These are phyloP conservation scores for Colius striatus DNA, from an alignment of 2,113 vertebrate genomes.

Conservation along the genomic window DNA sequence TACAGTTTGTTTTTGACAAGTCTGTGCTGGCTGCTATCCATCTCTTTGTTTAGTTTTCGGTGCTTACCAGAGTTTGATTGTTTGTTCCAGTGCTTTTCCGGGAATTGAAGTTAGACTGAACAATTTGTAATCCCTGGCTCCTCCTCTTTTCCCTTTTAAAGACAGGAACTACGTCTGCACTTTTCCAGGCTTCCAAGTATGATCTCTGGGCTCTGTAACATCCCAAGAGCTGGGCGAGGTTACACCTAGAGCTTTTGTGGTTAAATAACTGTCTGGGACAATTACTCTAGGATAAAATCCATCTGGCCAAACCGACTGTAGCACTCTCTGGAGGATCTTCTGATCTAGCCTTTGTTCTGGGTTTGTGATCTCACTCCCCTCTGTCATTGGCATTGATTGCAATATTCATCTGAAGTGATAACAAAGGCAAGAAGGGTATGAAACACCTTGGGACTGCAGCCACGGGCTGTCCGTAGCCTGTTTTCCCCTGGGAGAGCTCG, in stretches of 20 bases:
- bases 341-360: neutral
- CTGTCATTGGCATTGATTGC: neutral
- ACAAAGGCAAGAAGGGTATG: neutral
- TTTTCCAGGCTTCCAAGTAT: slow-evolving; percentile 32
- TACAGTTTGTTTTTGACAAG: slow-evolving; percentile 33
- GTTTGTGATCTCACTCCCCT: neutral
- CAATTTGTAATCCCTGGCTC: slow-evolving; percentile 55
- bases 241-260: neutral
- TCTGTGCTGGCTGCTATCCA: slow-evolving; percentile 28
- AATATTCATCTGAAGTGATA: neutral
- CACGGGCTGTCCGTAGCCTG: neutral
- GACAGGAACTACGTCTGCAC: slow-evolving; percentile 43
- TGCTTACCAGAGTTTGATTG: slow-evolving; percentile 58
- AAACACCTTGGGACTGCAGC: neutral
- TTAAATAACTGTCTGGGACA: neutral
- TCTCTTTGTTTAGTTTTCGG: slow-evolving; percentile 51
- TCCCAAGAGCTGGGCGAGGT: neutral
- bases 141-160: slow-evolving; percentile 68
- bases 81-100: slow-evolving; percentile 67
- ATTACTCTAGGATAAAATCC: neutral
- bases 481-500: neutral
- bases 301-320: neutral
- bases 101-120: slow-evolving; percentile 67
- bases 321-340: neutral
- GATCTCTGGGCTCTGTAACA: neutral